A percentile compares a stretch with the other conserved stretches of the same genome.
These are phyloP conservation scores for Sebastes kiyomatsui DNA, from an alignment of 2,797 vertebrate species.

Conservation along the genomic window DNA sequence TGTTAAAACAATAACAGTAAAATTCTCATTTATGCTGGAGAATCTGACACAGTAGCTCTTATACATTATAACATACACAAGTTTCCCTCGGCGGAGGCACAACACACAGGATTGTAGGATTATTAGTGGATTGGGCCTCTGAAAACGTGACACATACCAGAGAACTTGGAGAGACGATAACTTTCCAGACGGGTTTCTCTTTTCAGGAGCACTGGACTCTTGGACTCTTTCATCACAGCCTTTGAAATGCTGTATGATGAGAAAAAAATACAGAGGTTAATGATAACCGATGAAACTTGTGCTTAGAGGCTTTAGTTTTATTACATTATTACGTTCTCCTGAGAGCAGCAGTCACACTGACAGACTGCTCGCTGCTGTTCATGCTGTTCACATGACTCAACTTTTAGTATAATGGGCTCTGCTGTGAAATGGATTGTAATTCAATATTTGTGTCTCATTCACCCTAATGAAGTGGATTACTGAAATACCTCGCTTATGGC, in stretches of 20 bases:
- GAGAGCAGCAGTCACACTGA: constrained; percentile 42
- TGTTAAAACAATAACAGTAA: constrained; percentile 1
- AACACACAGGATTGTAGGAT: constrained; percentile 15
- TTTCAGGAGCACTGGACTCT: not conserved
- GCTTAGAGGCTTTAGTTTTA: constrained; percentile 35
- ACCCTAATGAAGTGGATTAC: constrained; percentile 60
- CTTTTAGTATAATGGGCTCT: constrained; percentile 57
- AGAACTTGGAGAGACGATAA: not conserved
- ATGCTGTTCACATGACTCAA: constrained; percentile 71
- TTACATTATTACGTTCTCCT: not conserved
- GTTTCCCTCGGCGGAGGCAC: not conserved
- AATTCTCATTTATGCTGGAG: constrained; percentile 7
- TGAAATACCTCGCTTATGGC: constrained; percentile 43
- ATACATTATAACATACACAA: not conserved
- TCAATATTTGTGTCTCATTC: constrained; percentile 51
- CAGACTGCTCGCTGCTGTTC: constrained; percentile 32
- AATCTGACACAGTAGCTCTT: constrained; percentile 1
- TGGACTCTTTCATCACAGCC: not conserved
- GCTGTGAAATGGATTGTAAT: constrained; percentile 63
- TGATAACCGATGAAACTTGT: constrained; percentile 20
- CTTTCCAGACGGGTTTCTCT: constrained; percentile 2
- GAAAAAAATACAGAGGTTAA: constrained; percentile 1
- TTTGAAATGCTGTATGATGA: not conserved
- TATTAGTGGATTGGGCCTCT: constrained; percentile 27
- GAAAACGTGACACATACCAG: constrained; percentile 14